Base-by-base conservation (phyloP, 2,797 vertebrate genomes). In the Enoplosus armatus region DNA sequence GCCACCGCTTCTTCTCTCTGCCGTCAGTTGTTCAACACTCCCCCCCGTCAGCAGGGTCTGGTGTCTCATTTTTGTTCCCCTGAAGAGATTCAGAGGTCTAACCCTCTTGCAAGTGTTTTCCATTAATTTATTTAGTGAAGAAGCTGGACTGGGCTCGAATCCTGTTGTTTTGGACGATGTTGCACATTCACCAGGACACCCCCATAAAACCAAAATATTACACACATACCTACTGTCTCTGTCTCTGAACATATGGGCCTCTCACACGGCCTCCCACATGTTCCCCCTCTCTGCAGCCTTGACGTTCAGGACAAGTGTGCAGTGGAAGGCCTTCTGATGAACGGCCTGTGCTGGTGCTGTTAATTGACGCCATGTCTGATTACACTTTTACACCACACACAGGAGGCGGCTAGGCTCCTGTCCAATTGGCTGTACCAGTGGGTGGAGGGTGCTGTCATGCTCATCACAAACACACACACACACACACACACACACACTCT, bases 331-430 rank as follows among this genome's bases (percentile, higher is more conserved):
- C 71, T 55, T 71, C 72, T 79, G 84, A 93, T 80, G 78, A 79
- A 69, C 83, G 63, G 75, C 50, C 60, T 53, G 70, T 24, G 54
- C 82, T 61, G 80, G 39, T 77, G 15, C 87, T 82, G 85, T 87
- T 94, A 92, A 93, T 92, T 85, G 90, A 89, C 71, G 77, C 80
- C 88, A 88, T 85, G 89, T 92, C 88, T 89, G 91, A 94, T 93
- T 91, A 91, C 87, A 79, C 72, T 85, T 88, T 90, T 83, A 80
- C 82, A 87, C 78, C 53, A 48, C 35, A 74, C 85, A 72, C 82
- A 80, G 76, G 79, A 84, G 87, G 79, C 27, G 41, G 71, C 76
- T 61, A 82, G 81, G 86, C 84, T 85, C 63, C 75, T 45, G 72
- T 90, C 84, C 82, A 90, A 75, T 89, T 45, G 53, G 71, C 80